phyloP scores from a whole-genome alignment of 2,113 vertebrate species.

The Megaceryle maxima region DNA sequence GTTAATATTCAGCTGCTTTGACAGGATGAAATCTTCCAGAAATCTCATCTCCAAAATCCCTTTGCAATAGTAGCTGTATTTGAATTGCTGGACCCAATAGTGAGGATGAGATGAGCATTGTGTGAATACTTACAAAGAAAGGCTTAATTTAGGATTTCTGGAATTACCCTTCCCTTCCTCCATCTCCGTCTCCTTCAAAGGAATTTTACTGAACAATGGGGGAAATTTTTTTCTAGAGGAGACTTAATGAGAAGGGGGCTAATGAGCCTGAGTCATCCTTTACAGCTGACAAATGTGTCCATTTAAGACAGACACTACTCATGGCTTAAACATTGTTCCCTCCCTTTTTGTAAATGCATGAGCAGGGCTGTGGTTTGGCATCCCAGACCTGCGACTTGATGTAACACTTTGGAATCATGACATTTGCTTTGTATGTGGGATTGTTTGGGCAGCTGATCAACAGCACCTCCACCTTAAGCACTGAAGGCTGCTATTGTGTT shows the following conservation, averaged over 20 bases:
- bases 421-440: neutral
- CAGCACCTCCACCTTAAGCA: conserved; percentile 15
- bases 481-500: conserved; percentile 13
- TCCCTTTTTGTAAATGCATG: neutral
- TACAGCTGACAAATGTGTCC: neutral
- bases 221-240: neutral
- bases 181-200: neutral
- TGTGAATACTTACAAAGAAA: neutral
- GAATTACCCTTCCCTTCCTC: neutral
- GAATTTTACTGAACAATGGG: conserved; percentile 7
- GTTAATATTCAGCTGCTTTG: neutral
- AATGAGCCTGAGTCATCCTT: conserved; percentile 10
- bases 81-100: neutral
- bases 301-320: neutral
- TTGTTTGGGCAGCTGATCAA: conserved; percentile 18
- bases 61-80: neutral
- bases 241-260: conserved; percentile 21
- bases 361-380: conserved; percentile 40
- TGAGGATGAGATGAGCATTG: neutral
- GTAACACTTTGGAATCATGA: neutral
- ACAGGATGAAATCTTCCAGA: neutral
- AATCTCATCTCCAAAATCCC: neutral
- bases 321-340: neutral
- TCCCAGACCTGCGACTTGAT: neutral
- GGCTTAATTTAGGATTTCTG: neutral